Percentiles rank a stretch among this genome's conserved stretches.
Conservation (phyloP, 2,888 invertebrate genomes). For the Nephrocerus scutellatus region DNA sequence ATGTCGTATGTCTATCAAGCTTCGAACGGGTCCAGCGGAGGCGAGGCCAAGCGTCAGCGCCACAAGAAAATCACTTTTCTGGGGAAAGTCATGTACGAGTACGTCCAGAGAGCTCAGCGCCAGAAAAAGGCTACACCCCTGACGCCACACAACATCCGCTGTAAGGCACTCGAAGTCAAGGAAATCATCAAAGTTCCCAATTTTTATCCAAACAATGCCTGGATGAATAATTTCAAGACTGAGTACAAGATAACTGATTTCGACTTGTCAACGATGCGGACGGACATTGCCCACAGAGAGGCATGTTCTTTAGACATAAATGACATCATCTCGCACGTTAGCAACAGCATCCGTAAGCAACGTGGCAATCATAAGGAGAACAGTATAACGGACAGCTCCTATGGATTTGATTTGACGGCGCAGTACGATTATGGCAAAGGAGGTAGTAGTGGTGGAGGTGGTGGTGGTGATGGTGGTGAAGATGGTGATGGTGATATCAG, state of each 20-base stretch:
- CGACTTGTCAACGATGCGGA: slow-evolving; percentile 23
- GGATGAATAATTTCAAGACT: slow-evolving; percentile 29
- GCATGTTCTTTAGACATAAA: slow-evolving; percentile 26
- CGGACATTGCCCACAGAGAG: slow-evolving; percentile 23
- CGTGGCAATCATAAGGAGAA: background rate
- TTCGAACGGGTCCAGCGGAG: slow-evolving; percentile 4
- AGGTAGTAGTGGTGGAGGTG: slow-evolving; percentile 13
- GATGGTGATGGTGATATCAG: slow-evolving; percentile 7
- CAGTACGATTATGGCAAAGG: slow-evolving; percentile 15
- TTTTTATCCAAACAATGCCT: slow-evolving; percentile 30
- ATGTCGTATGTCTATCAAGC: slow-evolving; percentile 16
- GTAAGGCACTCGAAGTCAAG: slow-evolving; percentile 30
- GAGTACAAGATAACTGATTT: slow-evolving; percentile 25
- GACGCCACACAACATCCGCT: slow-evolving; percentile 18
- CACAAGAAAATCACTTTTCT: slow-evolving; percentile 26
- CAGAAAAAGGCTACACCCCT: slow-evolving; percentile 17
- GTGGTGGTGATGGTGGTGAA: slow-evolving; percentile 12
- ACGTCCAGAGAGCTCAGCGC: slow-evolving; percentile 26
- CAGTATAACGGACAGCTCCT: slow-evolving; percentile 1
- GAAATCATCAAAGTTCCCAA: slow-evolving; percentile 31
- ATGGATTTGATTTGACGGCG: background rate
- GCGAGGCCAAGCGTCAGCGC: no score
- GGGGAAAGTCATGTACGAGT: slow-evolving; percentile 30
- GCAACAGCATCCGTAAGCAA: slow-evolving; percentile 8
- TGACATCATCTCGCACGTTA: slow-evolving; percentile 29